These are phyloP conservation scores for Stomatorhinus walkeri DNA, from an alignment of 2,797 vertebrate genomes.

Conservation along the genomic window DNA sequence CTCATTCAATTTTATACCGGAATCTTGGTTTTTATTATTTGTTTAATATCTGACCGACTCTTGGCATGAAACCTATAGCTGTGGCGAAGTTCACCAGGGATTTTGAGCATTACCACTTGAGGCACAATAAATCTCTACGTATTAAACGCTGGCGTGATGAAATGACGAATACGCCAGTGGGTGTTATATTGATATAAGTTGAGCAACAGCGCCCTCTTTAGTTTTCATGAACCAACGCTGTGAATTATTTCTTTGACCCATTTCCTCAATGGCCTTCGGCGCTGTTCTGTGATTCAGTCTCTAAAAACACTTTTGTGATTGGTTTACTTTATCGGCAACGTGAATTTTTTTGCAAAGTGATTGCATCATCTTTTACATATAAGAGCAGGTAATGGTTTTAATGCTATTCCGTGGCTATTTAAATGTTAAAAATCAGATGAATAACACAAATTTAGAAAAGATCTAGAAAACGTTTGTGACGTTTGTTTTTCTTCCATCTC, in stretches of 20 bases:
- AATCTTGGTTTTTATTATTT: background rate
- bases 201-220: conserved; percentile 51
- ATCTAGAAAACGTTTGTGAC: background rate
- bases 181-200: background rate
- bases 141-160: background rate
- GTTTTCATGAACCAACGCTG: background rate
- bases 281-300: background rate
- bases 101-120: background rate
- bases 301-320: background rate
- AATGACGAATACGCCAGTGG: background rate
- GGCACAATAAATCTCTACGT: background rate
- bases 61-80: background rate
- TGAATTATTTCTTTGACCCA: background rate
- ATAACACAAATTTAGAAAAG: background rate
- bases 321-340: background rate
- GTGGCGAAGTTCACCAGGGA: background rate
- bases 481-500: background rate
- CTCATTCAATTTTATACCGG: background rate
- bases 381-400: background rate
- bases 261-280: background rate
- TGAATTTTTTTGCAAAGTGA: background rate
- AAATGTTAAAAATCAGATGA: background rate
- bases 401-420: background rate
- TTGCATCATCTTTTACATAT: background rate
- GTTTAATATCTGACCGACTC: background rate